Base-by-base conservation (phyloP, 1,140 invertebrate species). In the Brachionus paranguensis region DNA sequence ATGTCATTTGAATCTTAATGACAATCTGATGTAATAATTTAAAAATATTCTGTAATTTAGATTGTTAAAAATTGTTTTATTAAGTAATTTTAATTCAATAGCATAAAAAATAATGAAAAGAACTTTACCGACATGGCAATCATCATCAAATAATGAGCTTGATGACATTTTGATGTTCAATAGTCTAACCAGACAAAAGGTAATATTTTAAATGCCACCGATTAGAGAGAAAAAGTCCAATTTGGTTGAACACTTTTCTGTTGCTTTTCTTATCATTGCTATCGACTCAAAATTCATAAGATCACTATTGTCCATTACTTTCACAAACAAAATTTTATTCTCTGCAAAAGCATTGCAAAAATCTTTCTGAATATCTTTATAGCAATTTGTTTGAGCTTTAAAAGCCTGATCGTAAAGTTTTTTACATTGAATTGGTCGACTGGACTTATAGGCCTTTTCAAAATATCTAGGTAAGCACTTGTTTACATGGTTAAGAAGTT, bases 281-380 rank as follows among this genome's bases (percentile, higher is more conserved):
- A 81, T 81, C 11, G 78, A 81, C 10, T 81, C 78, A 43, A 81
- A 81, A 68, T 81, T 81, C 41, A 81, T 27, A 29, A 81, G 29
- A 17, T 81, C 78, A 81, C 43, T 68, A 68, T 81, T 64, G 27
- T 81, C 78, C 78, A 81, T 64, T 14, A 81, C 55, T 81, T 81
- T 27, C n/a, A 81, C 33, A 64, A 81, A 81, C n/a, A 81, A 47
- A 10, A 20, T 24, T 14, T 81, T 60, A 64, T 81, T 81, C 12
- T 81, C 53, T 43, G 12, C 10, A 41, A 81, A 81, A 37, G 37
- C 78, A 27, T 7, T 24, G 41, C 78, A 81, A 64, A 81, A 81
- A 64, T 81, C 64, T 60, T 81, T 68, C 53, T 81, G 78, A 41
- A 81, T 47, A 0, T 60, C 78, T 10, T 17, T 45, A 20, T 81